Evolutionary conservation across 2,888 invertebrate genomes (phyloP).

Genomic region (Monochamus alternatus): DNA sequence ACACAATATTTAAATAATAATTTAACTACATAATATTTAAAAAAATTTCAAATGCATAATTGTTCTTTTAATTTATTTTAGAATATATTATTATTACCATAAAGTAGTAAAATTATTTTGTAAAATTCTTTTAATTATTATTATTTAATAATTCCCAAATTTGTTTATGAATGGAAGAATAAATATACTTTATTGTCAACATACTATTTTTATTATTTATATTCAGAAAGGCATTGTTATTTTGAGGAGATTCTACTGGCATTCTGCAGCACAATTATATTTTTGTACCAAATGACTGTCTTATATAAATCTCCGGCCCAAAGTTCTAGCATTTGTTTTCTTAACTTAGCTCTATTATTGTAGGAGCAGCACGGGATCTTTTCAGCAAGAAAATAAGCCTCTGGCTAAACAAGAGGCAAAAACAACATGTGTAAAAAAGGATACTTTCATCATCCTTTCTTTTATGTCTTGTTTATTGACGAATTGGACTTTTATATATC

Average conservation of each 20-base stretch:
- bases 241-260: constrained; percentile 19
- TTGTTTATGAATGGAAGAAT: no score
- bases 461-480: constrained; percentile 46
- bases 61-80: no score
- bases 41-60: no score
- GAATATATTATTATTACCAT: no score
- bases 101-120: no score
- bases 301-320: constrained; percentile 34
- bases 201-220: no score
- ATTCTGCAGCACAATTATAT: constrained; percentile 32
- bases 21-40: no score
- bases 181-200: no score
- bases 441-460: constrained; percentile 32
- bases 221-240: not conserved
- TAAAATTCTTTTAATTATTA: no score
- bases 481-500: constrained; percentile 45
- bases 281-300: constrained; percentile 31
- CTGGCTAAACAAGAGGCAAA: constrained; percentile 41
- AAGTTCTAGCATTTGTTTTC: constrained; percentile 46
- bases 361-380: constrained; percentile 45
- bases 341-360: constrained; percentile 49
- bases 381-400: constrained; percentile 47
- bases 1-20: no score
- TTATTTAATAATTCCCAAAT: no score
- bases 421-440: constrained; percentile 45